A percentile compares a stretch with the other conserved stretches of the same genome.
These are phyloP conservation scores for Aporophyla nigra DNA, from an alignment of 2,888 invertebrate genomes.

Conservation along the genomic window DNA sequence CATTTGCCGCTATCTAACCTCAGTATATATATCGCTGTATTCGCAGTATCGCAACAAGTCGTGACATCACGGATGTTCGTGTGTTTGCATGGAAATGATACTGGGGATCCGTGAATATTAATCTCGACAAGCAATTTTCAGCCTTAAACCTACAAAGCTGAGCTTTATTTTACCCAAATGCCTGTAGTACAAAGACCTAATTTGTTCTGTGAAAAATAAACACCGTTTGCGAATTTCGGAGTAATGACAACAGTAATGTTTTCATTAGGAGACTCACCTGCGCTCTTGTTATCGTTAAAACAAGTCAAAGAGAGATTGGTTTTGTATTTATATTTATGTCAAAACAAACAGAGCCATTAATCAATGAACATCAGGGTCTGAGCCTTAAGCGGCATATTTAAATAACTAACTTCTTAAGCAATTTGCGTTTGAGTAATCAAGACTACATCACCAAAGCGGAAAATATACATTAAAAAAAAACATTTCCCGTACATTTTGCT, in stretches of 20 bases:
- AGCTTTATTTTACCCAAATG: slow-evolving; percentile 22
- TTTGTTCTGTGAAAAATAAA: slow-evolving; percentile 55
- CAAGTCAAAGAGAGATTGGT: slow-evolving; percentile 28
- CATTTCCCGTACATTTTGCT: slow-evolving; percentile 8
- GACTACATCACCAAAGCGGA: neutral
- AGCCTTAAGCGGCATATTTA: slow-evolving; percentile 4
- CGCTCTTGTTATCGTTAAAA: slow-evolving; percentile 44
- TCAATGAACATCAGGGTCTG: slow-evolving; percentile 20
- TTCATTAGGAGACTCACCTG: slow-evolving; percentile 57
- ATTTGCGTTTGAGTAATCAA: slow-evolving; percentile 16
- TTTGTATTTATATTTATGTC: slow-evolving; percentile 1
- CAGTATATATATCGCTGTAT: slow-evolving; percentile 43
- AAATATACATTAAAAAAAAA: neutral
- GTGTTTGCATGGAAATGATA: slow-evolving; percentile 51
- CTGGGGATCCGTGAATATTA: slow-evolving; percentile 45
- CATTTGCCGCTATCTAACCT: slow-evolving; percentile 64
- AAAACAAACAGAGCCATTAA: slow-evolving; percentile 22
- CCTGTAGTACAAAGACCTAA: slow-evolving; percentile 27
- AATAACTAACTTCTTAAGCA: slow-evolving; percentile 10
- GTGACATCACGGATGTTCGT: slow-evolving; percentile 57
- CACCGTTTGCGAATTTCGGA: slow-evolving; percentile 41
- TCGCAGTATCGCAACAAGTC: slow-evolving; percentile 61
- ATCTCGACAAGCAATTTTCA: slow-evolving; percentile 38
- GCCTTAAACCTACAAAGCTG: slow-evolving; percentile 17
- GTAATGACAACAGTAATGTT: slow-evolving; percentile 52